These are phyloP conservation scores for Condylostylus longicornis DNA, from an alignment of 1,140 invertebrate genomes.

Conservation along the genomic window DNA sequence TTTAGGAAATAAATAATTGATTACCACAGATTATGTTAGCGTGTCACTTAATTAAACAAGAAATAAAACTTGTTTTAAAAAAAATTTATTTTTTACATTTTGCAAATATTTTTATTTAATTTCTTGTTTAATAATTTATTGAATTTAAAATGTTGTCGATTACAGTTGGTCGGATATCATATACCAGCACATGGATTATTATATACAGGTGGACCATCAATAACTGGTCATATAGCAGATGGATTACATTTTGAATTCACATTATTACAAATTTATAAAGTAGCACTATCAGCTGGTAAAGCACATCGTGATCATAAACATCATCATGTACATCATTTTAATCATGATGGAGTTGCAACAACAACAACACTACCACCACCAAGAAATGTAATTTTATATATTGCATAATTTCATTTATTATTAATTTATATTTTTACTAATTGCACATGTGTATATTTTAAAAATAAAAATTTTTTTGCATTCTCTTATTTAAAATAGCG, in stretches of 20 bases:
- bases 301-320: slow-evolving; percentile 71
- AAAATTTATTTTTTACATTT: not conserved
- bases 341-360: slow-evolving; percentile 51
- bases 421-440: not conserved
- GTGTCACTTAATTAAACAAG: not conserved
- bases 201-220: slow-evolving; percentile 47
- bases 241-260: slow-evolving; percentile 62
- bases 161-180: slow-evolving; percentile 57
- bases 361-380: slow-evolving; percentile 38
- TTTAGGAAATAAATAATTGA: not conserved
- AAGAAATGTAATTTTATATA: slow-evolving; percentile 13
- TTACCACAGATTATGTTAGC: not conserved
- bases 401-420: not conserved
- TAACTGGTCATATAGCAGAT: slow-evolving; percentile 46
- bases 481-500: too few relatives aligned
- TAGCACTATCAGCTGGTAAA: slow-evolving; percentile 63
- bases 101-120: not conserved
- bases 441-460: not conserved
- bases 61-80: not conserved
- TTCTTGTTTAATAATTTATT: slow-evolving; percentile 2
- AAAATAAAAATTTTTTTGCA: too few relatives aligned
- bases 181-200: slow-evolving; percentile 60
- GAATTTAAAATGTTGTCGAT: too few relatives aligned
- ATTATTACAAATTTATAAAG: slow-evolving; percentile 59
- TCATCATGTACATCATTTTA: slow-evolving; percentile 62